phyloP scores from a whole-genome alignment of 92 coral and sea anemone species.

The Zoanthus gigantus region DNA sequence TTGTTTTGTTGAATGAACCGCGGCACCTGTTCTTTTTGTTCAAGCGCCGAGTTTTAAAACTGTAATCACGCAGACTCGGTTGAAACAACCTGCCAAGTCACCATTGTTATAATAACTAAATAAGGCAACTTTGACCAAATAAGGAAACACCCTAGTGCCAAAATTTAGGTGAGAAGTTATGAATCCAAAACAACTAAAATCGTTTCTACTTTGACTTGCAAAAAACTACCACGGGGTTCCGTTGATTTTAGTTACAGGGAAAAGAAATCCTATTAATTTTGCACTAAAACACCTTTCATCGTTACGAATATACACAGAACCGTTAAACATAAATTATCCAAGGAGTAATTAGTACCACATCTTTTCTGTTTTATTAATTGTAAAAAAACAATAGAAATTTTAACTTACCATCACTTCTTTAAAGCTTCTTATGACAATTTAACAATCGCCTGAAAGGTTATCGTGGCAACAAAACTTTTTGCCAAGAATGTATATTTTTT shows the following conservation, averaged over 20 bases:
- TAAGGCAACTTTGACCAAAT: neutral
- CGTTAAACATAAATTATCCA: neutral
- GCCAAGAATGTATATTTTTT: conserved; percentile 17
- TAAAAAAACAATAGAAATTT: neutral
- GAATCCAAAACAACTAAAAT: neutral
- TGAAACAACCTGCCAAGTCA: conserved; percentile 40
- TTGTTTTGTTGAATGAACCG: neutral
- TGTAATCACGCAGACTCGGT: conserved; percentile 26
- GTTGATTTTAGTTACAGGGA: neutral
- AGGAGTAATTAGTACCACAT: neutral
- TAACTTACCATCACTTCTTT: neutral
- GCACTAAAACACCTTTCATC: neutral
- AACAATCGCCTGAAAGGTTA: neutral
- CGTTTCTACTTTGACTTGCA: neutral
- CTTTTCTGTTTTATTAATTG: neutral
- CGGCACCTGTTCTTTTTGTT: conserved; percentile 44
- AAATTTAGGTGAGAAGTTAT: conserved; percentile 33
- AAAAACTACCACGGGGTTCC: neutral
- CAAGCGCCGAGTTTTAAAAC: neutral
- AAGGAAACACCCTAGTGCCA: neutral
- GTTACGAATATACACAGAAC: neutral
- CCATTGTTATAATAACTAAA: conserved; percentile 8
- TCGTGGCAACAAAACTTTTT: neutral
- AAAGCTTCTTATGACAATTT: neutral
- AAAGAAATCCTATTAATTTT: no score